Base-by-base conservation (phyloP, 2,797 vertebrate genomes). In the Rhinella marina region DNA sequence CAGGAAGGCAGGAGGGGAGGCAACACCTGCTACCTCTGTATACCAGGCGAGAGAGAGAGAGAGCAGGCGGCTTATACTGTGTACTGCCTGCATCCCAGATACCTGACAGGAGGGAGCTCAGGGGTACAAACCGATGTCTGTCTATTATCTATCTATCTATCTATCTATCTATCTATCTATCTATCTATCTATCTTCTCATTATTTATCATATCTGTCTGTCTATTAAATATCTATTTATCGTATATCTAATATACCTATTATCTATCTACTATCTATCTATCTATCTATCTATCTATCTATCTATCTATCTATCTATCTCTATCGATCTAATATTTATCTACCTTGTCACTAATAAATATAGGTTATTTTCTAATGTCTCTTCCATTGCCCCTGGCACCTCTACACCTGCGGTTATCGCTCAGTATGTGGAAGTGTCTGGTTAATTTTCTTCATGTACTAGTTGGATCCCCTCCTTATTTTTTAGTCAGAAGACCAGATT, bases 21-120 rank as follows among this genome's bases (percentile, higher is more conserved):
- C 27, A 21, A 48, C 84, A 86, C 79, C 88, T 89, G 88, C 81
- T 50, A n/a, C 10, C 32, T 84, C 27, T 48, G 41, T 76, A 76
- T n/a, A 27, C 10, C 23, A 29, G 19, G 81, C 5, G 41, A 41
- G 41, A 41, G 81, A 41, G 41, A 41, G 41, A 41, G 41, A 41
- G 25, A 16, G 81, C 19, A 61, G 72, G 32, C 14, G 3, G 41
- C 0, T 14, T 76, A 13, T 76, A 14, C 13, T 54, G 12, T 10
- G 13, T 75, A 12, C n/a, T 25, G 7, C 19, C 19, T 10, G 6
- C 5, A n/a, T 23, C 11, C 25, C 0, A 66, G 66, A 27, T 13
- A 66, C 1, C n/a, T 27, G 25, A 6, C 11, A 72, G 29, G 68
- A 32, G 14, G 14, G 8, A 12, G 27, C 7, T 14, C 12, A 29